A percentile compares a stretch with the other conserved stretches of the same genome.
phyloP scores from a whole-genome alignment of 1,140 invertebrate species.

The Tetramorium alpestre region DNA sequence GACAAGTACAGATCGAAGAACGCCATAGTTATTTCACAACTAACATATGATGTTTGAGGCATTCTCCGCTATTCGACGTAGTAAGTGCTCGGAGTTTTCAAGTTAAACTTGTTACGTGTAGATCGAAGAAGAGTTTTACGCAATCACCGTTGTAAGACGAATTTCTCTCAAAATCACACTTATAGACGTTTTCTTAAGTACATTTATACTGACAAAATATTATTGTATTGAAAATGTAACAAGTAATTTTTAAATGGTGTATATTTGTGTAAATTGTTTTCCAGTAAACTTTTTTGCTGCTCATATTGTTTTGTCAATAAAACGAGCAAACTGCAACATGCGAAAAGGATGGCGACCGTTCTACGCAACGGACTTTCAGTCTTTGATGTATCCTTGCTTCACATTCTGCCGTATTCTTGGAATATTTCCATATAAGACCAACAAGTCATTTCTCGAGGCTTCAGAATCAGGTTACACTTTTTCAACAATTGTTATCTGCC shows the following conservation, averaged over 20 bases:
- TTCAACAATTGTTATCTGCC: constrained; percentile 49
- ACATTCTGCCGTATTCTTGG: constrained; percentile 65
- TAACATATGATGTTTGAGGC: constrained; percentile 29
- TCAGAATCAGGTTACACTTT: constrained; percentile 43
- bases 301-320: neutral
- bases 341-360: constrained; percentile 62
- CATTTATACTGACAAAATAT: neutral
- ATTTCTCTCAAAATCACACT: neutral
- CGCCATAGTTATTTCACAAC: constrained; percentile 53
- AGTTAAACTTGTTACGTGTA: neutral
- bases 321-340: neutral
- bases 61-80: no score
- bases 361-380: constrained; percentile 64
- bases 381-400: constrained; percentile 69
- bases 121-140: neutral
- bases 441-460: neutral
- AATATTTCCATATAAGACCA: constrained; percentile 68
- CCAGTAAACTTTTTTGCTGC: neutral
- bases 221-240: neutral
- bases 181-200: neutral
- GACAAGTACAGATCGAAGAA: constrained; percentile 44
- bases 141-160: neutral
- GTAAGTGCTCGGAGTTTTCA: neutral
- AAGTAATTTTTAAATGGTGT: neutral
- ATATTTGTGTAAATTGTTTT: neutral